Percentiles rank a stretch among this genome's conserved stretches.
phyloP scores from a whole-genome alignment of 2,888 invertebrate genomes.

The Falcaria lacertinaria region DNA sequence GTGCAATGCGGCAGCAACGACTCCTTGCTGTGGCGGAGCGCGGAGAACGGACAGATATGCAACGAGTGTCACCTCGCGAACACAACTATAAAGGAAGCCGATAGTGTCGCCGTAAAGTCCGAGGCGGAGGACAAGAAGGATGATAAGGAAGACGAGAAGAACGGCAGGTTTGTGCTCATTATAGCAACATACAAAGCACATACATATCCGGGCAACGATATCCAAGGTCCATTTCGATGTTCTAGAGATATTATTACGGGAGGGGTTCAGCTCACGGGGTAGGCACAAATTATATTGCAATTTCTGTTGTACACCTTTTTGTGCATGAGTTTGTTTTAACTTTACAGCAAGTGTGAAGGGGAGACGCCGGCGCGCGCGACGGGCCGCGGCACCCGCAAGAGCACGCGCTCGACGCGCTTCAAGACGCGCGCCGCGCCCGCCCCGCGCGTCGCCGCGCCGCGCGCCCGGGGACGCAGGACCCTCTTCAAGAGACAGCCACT shows the following conservation, averaged over 20 bases:
- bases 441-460: constrained; percentile 48
- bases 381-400: constrained; percentile 77
- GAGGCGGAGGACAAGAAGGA: constrained; percentile 53
- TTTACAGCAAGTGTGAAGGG: constrained; percentile 30
- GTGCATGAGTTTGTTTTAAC: not conserved
- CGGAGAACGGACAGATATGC: constrained; percentile 87
- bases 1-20: constrained; percentile 84
- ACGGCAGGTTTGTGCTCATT: constrained; percentile 31
- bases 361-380: constrained; percentile 70
- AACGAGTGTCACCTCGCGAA: constrained; percentile 84
- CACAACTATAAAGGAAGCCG: constrained; percentile 48
- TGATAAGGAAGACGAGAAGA: constrained; percentile 49
- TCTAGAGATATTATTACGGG: no score
- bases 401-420: constrained; percentile 79
- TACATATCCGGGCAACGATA: no score
- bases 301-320: no score
- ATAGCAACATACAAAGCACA: no score
- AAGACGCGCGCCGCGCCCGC: constrained; percentile 65
- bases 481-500: constrained; percentile 89
- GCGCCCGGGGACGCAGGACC: constrained; percentile 87
- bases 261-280: no score
- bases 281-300: no score
- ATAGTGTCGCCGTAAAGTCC: constrained; percentile 39
- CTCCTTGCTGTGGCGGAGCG: constrained; percentile 87
- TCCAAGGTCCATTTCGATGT: no score